phyloP scores from a whole-genome alignment of 92 coral and sea anemone species.

The Hydrozoanthus gracilis region DNA sequence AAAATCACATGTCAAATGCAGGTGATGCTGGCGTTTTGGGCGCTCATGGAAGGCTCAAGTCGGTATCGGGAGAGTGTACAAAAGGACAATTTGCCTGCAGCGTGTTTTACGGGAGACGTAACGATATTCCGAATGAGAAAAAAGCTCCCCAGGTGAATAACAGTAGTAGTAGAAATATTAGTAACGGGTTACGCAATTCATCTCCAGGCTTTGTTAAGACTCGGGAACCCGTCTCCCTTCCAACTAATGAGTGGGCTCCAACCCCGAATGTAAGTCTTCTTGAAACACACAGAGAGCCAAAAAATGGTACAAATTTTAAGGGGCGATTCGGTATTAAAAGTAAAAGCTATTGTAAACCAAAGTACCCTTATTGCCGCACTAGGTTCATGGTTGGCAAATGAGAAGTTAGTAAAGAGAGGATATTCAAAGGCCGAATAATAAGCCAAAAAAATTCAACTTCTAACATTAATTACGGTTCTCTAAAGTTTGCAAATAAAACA shows the following conservation, averaged over 20 bases:
- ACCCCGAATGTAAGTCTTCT: neutral
- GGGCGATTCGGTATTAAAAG: neutral
- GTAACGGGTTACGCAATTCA: neutral
- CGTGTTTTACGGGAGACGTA: slow-evolving; percentile 30
- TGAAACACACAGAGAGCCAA: neutral
- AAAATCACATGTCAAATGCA: neutral
- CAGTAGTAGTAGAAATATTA: slow-evolving; percentile 9
- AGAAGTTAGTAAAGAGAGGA: neutral
- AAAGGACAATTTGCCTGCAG: neutral
- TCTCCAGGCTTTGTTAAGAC: neutral
- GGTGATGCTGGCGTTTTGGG: neutral
- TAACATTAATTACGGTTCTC: no score
- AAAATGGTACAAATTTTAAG: neutral
- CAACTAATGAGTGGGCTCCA: slow-evolving; percentile 4
- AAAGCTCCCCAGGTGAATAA: slow-evolving; percentile 31
- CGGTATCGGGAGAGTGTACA: neutral
- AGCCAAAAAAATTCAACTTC: neutral
- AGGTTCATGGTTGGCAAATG: slow-evolving; percentile 17
- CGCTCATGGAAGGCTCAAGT: neutral
- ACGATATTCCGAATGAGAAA: slow-evolving; percentile 12
- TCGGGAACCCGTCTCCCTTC: neutral
- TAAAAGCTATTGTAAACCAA: neutral
- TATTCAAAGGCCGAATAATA: no score
- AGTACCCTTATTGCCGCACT: neutral
- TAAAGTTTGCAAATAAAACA: no score